Base-by-base conservation (phyloP, 1,140 invertebrate genomes). In the Pemphigus obesinymphae region DNA sequence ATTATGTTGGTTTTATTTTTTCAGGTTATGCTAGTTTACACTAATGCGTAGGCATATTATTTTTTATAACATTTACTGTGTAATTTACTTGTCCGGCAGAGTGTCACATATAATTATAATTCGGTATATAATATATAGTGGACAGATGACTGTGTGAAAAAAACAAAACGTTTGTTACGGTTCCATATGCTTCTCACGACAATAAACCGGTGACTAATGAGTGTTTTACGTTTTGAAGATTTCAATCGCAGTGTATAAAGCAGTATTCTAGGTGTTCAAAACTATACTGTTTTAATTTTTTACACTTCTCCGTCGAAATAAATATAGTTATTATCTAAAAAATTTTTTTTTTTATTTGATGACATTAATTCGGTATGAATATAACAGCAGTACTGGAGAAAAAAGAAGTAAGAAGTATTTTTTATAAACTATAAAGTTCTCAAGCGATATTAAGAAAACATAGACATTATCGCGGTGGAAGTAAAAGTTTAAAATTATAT, bases 101-200 rank as follows among this genome's bases (percentile, higher is more conserved):
- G 34, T 76, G 73, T 76, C 73, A 55, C 73, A 23, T 70, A 26
- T 26, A n/a, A n/a, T n/a, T n/a, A n/a, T n/a, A n/a, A n/a, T n/a
- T n/a, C n/a, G n/a, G n/a, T 43, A 43, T 26, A 26, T 63, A 23
- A 43, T 43, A 15, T 55, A 50, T 34, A 55, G 48, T 26, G 50
- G 50, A 55, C 48, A 76, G 58, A 76, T 76, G n/a, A 76, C 48
- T 76, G 73, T 76, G 73, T 76, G 73, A 5, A 10, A 76, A 75
- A 75, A 75, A 76, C 73, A 76, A 76, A 76, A 76, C 73, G 50
- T 55, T 53, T 34, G 50, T 11, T 37, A 55, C n/a, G 31, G 34
- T 58, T 23, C n/a, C 34, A 34, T 58, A 58, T 26, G 31, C 23
- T 58, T 58, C 73, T 76, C 73, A 37, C 50, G 50, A 76, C n/a